Evolutionary conservation across 2,797 vertebrate species (phyloP), one percentile per base, ranked within the genome.

Genomic region (Nothura maculosa): DNA sequence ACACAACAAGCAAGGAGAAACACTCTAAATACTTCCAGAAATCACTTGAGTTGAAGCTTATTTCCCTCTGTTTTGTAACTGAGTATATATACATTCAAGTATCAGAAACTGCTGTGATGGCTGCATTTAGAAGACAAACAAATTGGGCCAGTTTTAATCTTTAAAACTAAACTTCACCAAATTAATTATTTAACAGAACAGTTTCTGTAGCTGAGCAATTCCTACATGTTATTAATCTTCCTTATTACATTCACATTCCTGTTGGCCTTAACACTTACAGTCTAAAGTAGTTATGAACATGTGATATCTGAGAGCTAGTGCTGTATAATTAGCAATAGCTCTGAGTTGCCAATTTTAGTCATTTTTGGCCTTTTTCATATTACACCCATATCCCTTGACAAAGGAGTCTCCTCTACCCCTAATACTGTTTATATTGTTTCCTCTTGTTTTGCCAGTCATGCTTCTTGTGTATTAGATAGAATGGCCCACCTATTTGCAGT

Each of bases 321-420:
- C 17, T 0, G 0, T 64, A 42, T 52, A 60, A 17, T n/a, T 72
- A 73, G 14, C 28, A 27, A 8, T 36, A 18, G 4, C 74, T 28
- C 43, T 74, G 34, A 4, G 58, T 77, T 40, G 47, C 38, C 42
- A 67, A 2, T 45, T 80, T 94, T 77, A 73, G 34, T 54, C 17
- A 36, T 15, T 73, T 45, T 79, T 3, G 43, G 21, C 55, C 47
- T 5, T 10, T 52, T 86, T 86, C 5, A 30, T 54, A 28, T 54
- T 54, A n/a, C 30, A 27, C 10, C 28, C 28, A n/a, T 10, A 17
- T 54, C 54, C 54, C 18, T 19, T 13, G 30, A 18, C 16, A n/a
- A 55, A 25, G 11, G 28, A 38, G 18, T 28, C 25, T 69, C 7
- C n/a, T 85, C 10, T 32, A 24, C 6, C 42, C 79, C 85, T 89